Percentiles rank a stretch among this genome's conserved stretches.
Evolutionary conservation across 1,140 invertebrate genomes (phyloP).

Genomic region (Ctenoplectra terminalis): DNA sequence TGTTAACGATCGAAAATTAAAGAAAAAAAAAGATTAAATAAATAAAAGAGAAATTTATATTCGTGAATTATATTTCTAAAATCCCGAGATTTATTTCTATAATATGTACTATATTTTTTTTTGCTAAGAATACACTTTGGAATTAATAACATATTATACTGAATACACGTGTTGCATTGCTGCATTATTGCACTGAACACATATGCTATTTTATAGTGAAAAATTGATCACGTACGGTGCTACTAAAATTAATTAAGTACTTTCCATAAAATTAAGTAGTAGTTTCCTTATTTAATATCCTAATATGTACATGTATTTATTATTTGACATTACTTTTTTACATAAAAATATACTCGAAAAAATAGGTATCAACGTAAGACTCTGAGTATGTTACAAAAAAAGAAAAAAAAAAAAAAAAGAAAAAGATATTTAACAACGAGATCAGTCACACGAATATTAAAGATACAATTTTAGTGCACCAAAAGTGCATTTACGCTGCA

Average conservation of each 20-base stretch:
- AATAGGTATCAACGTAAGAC: conserved; percentile 5
- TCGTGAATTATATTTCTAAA: not conserved
- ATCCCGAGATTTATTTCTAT: not conserved
- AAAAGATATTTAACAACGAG: conserved; percentile 9
- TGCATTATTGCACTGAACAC: conserved; percentile 32
- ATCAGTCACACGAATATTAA: conserved; percentile 12
- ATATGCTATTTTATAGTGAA: conserved; percentile 10
- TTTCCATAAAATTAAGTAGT: not conserved
- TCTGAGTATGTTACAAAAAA: conserved; percentile 24
- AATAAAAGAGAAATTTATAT: conserved; percentile 18
- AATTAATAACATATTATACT: not conserved
- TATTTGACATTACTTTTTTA: conserved; percentile 11
- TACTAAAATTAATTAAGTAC: not conserved
- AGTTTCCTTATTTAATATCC: not conserved
- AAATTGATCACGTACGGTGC: not conserved
- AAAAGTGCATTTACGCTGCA: not conserved
- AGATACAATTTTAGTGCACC: not conserved
- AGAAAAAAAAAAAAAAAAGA: no score
- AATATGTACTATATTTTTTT: not conserved
- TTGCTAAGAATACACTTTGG: not conserved
- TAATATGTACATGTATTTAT: conserved; percentile 8
- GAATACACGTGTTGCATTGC: not conserved
- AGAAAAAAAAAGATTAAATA: conserved; percentile 19
- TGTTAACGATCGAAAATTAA: not conserved
- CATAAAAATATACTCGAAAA: not conserved